A percentile compares a stretch with the other conserved stretches of the same genome.
Evolutionary conservation across 2,888 invertebrate species (phyloP).

Genomic region (Zelleria hepariella): DNA sequence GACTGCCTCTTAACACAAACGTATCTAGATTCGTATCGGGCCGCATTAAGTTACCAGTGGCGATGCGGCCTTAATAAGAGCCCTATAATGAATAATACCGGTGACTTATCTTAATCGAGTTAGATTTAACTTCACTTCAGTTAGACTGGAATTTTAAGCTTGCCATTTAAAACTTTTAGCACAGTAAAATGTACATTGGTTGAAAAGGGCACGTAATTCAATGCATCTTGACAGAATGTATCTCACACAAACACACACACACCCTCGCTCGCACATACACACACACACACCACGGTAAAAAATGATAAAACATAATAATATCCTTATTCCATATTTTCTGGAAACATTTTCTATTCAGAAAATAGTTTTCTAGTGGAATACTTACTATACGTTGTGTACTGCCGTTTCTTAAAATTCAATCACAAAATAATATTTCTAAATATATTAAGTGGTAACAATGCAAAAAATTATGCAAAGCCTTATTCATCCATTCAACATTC

Average conservation of each 20-base stretch:
- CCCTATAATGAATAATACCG: conserved; percentile 1
- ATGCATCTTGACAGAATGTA: no score
- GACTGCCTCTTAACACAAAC: not conserved
- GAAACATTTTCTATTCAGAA: no score
- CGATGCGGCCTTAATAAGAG: conserved; percentile 2
- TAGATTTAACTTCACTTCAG: not conserved
- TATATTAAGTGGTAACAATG: not conserved
- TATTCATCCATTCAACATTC: not conserved
- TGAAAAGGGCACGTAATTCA: no score
- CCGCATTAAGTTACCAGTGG: conserved; percentile 4
- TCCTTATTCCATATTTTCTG: no score
- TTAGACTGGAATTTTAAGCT: not conserved
- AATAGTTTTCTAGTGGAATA: no score
- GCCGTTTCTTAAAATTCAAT: no score
- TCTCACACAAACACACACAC: no score
- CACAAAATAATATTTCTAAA: no score
- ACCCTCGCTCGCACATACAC: no score
- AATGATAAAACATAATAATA: no score
- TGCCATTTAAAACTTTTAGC: not conserved
- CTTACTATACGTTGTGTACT: no score
- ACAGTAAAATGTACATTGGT: not conserved
- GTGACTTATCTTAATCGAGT: conserved; percentile 5
- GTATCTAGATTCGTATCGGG: not conserved
- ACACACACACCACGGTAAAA: no score
- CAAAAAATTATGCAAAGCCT: not conserved